phyloP scores from a whole-genome alignment of 1,140 invertebrate species.

The Araneus ventricosus region DNA sequence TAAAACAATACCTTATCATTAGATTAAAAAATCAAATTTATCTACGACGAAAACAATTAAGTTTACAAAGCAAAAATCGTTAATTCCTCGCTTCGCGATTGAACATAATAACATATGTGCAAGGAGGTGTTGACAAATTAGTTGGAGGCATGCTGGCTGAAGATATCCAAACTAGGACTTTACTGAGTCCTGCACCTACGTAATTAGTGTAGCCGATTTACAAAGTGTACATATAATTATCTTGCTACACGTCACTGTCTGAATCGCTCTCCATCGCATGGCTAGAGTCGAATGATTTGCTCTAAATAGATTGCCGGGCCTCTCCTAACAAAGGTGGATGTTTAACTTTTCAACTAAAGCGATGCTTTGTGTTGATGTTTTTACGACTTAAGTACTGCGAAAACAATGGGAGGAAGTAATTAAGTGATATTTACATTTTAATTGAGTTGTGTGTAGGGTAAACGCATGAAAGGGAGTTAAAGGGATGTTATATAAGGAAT shows the following conservation, averaged over 20 bases:
- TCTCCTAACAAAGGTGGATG: neutral
- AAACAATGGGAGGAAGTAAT: neutral
- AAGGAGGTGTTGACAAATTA: constrained; percentile 32
- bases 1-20: too few species aligned
- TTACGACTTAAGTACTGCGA: neutral
- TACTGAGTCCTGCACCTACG: neutral
- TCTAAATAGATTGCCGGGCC: neutral
- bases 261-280: neutral
- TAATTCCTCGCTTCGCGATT: neutral
- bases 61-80: too few species aligned
- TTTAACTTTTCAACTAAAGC: constrained; percentile 26
- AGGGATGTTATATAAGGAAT: neutral
- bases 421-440: constrained; percentile 23
- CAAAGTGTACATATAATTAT: constrained; percentile 25
- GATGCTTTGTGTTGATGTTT: constrained; percentile 1
- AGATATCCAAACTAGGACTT: neutral
- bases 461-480: neutral
- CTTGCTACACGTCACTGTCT: constrained; percentile 1
- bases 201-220: constrained; percentile 14
- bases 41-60: too few species aligned
- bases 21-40: too few species aligned
- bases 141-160: neutral
- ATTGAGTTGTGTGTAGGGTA: neutral
- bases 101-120: neutral
- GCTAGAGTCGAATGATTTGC: neutral